Evolutionary conservation across 2,797 vertebrate species (phyloP), one percentile per base, ranked within the genome.

Genomic region (Pseudotriccus pelzelni): DNA sequence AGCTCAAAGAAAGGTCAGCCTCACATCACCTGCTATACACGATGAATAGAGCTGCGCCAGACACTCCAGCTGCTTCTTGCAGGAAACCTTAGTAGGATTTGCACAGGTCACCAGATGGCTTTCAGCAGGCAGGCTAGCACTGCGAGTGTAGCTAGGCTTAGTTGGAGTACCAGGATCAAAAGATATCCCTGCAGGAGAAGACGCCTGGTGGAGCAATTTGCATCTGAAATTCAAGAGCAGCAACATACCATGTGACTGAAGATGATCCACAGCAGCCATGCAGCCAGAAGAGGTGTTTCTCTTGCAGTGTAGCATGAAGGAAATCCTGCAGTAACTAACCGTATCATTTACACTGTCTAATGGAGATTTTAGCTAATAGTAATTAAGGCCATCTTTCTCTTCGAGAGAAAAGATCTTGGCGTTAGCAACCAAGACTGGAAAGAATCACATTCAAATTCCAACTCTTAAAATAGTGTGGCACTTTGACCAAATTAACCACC

Each of bases 41-140:
- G 98, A 97, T 56, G 99, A 99, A 95, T 99, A 99, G 32, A 99
- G 96, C 67, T 98, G 97, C 15, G 99, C 98, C 77, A 99, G 97
- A 59, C 99, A 94, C 87, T 99, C 98, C 89, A 99, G 93, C 83
- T 99, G 98, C 36, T 95, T 96, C 47, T 94, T 97, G 93, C 98
- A 98, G 84, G 99, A 99, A 85, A 99, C 99, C 95, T 98, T 98
- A 46, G 96, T 90, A 53, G 98, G 98, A 86, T 99, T 98, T 30
- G 99, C 98, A 96, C 96, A 97, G 39, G 94, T 92, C n/a, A 97
- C 93, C 91, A 97, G 94, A 83, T 68, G 98, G 66, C 93, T 94
- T 76, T 99, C 99, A 36, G 98, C 96, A 32, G 98, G 96, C 62
- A 98, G 97, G 93, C 98, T 98, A 64, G 97, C 96, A 39, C 97